Percentiles rank a stretch among this genome's conserved stretches.
Evolutionary conservation across 2,888 invertebrate genomes (phyloP).

Genomic region (Psylliodes chrysocephalus): DNA sequence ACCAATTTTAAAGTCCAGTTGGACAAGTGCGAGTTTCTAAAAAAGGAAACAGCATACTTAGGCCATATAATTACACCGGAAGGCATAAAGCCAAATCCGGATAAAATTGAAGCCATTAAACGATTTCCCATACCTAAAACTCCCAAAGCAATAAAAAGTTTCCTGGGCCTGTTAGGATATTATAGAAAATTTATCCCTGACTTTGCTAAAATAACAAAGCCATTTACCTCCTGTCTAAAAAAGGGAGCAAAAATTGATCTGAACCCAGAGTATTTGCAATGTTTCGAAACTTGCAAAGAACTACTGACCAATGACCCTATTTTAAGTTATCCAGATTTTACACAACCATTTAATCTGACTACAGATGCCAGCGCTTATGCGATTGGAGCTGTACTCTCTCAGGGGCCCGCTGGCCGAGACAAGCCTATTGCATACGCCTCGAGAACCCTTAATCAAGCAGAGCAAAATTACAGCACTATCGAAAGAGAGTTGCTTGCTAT

Average conservation of each 20-base stretch:
- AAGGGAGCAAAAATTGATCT: slow-evolving; percentile 12
- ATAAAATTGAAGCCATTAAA: slow-evolving; percentile 19
- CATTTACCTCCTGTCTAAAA: slow-evolving; percentile 21
- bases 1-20: too few species aligned
- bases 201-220: background rate
- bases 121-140: slow-evolving; percentile 24
- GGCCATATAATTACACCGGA: too few species aligned
- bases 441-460: too few species aligned
- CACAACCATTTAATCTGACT: background rate
- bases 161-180: slow-evolving; percentile 15
- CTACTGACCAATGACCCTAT: slow-evolving; percentile 9
- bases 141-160: slow-evolving; percentile 9
- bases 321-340: slow-evolving; percentile 27
- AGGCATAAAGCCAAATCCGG: too few species aligned
- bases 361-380: slow-evolving; percentile 35
- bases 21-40: too few species aligned
- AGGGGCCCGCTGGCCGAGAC: slow-evolving; percentile 31
- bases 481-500: too few species aligned
- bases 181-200: slow-evolving; percentile 14
- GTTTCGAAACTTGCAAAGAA: slow-evolving; percentile 14
- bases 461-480: too few species aligned
- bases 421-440: too few species aligned
- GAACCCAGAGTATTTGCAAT: background rate
- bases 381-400: slow-evolving; percentile 36
- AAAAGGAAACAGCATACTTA: too few species aligned